Evolutionary conservation across 64 coral and sea anemone genomes (phyloP), one percentile per base, ranked within the genome.

Genomic region (Porites lutea): DNA sequence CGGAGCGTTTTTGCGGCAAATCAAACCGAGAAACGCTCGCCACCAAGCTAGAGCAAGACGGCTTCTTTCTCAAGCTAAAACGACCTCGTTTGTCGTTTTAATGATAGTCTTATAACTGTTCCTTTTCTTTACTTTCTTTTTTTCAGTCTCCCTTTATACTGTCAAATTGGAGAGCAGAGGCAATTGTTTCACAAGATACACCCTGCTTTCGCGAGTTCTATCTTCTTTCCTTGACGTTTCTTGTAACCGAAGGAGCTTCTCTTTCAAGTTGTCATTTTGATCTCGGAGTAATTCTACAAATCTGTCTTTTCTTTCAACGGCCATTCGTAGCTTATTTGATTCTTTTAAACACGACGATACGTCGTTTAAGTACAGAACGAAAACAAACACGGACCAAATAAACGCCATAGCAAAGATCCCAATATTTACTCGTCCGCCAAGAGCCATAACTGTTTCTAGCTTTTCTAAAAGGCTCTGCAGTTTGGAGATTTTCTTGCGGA

Each of bases 281-380:
- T 84, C 81, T 1, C 81, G 81, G 13, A 84, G 81, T 43, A 84
- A 18, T 22, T 84, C 81, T 8, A 84, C 45, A 68, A 84, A 84
- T 84, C 81, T 84, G 63, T 84, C 81, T 84, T 84, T 84, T 48
- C 81, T 47, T 14, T 84, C 63, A 19, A 84, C 81, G 3, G 81
- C 62, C 81, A 84, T 84, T 13, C 46, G 46, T 3, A 84, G 23
- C 11, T 63, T 52, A 16, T 21, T 23, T 15, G 59, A 68, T 63
- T 84, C 81, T 3, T 65, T n/a, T 10, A 67, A 51, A 52, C 61
- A 84, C 0, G 63, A 84, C 3, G 81, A 49, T 6, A 50, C 19
- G 27, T 19, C 52, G 19, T 69, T 84, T 0, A 63, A 67, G 10
- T 84, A 84, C 61, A 84, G 20, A 10, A 84, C 5, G n/a, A 51